phyloP scores from a whole-genome alignment of 2,113 vertebrate genomes.

The Pachyramphus minor region DNA sequence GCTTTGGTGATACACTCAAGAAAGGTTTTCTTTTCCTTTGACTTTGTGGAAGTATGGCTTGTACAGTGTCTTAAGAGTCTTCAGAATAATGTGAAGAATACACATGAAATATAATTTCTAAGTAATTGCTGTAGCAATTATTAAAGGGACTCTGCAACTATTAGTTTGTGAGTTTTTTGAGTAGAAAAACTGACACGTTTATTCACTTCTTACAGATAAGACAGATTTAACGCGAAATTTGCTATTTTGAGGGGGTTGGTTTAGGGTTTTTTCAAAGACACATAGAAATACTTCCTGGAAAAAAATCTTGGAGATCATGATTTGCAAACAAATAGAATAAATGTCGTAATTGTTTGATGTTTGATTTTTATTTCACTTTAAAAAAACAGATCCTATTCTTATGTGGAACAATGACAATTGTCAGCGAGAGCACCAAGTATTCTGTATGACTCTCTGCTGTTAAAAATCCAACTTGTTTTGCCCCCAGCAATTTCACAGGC shows the following conservation, averaged over 20 bases:
- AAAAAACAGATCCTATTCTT: not conserved
- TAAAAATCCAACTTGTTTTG: conserved; percentile 4
- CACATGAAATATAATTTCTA: not conserved
- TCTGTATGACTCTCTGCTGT: not conserved
- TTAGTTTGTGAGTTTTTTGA: not conserved
- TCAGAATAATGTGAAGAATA: not conserved
- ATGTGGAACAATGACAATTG: not conserved
- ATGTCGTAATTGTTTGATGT: not conserved
- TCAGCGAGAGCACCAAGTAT: not conserved
- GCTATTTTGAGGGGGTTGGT: no score
- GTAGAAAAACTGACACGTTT: not conserved
- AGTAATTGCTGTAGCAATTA: not conserved
- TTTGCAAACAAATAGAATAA: not conserved
- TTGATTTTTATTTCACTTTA: not conserved
- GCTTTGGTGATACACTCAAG: not conserved
- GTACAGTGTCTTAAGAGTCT: not conserved
- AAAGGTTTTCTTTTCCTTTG: not conserved
- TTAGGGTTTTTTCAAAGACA: not conserved
- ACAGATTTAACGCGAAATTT: not conserved
- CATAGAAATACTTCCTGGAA: not conserved
- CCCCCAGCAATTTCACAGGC: not conserved
- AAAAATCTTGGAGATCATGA: not conserved
- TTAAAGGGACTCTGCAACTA: not conserved
- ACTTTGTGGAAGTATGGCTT: not conserved
- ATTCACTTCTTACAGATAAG: not conserved